Evolutionary conservation across 2,888 invertebrate species (phyloP), one percentile per base, ranked within the genome.

Genomic region (Graphium colonna): DNA sequence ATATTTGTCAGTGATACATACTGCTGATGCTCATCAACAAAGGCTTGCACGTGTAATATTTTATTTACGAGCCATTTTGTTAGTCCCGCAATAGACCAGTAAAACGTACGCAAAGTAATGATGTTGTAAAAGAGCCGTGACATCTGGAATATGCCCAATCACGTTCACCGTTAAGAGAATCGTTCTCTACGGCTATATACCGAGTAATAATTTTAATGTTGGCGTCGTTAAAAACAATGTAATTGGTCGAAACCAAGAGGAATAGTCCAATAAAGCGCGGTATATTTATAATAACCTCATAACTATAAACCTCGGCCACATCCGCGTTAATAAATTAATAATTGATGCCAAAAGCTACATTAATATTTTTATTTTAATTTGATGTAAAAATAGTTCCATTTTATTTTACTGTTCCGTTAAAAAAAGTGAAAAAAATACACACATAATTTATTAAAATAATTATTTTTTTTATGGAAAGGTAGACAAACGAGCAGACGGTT

Each of bases 201-300:
- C 57, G 33, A 55, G 61, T 61, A 67, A 67, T 75, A 76, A 75
- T 73, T 65, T 60, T 56, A 56, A 60, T 62, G 54, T 59, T 64
- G 61, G 65, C 64, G 62, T 71, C 75, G 69, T 78, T 72, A 75
- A 73, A 73, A 72, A 79, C 75, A 73, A 66, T 74, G 75, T 80
- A 76, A 71, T 74, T 71, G 65, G 61, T 63, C 55, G 59, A 62
- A 62, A 65, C 65, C 60, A 60, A 62, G 60, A 64, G 62, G 62
- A 73, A 65, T 62, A 36, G 58, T 55, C 62, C 67, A 64, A 71
- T 72, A 73, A 65, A 68, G 66, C 68, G 65, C 56, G 69, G 66
- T 63, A 65, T 68, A 71, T 75, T 73, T 74, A 73, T 70, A 68
- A 59, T 59, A 64, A 58, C 62, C 47, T 43, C 46, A 63, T 67